Base-by-base conservation (phyloP, 2,113 vertebrate species). In the Struthio camelus region DNA sequence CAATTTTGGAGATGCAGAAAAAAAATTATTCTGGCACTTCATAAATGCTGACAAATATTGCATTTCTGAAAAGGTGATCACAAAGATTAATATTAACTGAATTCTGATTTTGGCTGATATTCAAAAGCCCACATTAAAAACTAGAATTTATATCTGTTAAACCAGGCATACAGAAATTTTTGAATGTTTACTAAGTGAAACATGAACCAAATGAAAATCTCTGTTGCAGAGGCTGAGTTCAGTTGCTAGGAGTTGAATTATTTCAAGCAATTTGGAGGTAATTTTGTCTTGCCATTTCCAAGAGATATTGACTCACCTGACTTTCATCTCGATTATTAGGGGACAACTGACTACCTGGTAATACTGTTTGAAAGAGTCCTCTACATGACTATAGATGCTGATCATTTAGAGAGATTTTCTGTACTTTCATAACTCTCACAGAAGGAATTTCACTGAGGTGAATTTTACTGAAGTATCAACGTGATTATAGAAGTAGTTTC, bases 381-480 rank as follows among this genome's bases (percentile, higher is more conserved):
- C 6, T 77, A 10, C 7, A 11, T 46, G 73, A 73, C 10, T 86
- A 51, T 64, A 94, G 79, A 79, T 69, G 75, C 10, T 91, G 36
- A 81, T 90, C n/a, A 64, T 71, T 44, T 38, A 67, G n/a, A 82
- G 12, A 92, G 64, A 32, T 54, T 66, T 95, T 42, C 44, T 96
- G 64, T 80, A 66, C 34, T 94, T 79, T 89, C 42, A 42, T 77
- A 95, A 79, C 16, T 86, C 20, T 84, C 67, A 76, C 46, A 56
- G 32, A 91, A 91, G 56, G 34, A 90, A 96, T 97, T 93, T 96
- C 90, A 89, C 75, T 89, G 53, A 93, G 28, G 16, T n/a, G 34
- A 89, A 95, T 97, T 93, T 96, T 89, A 89, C 71, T 87, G 56
- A 93, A 90, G 28, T 80, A 76, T 59, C 85, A 75, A 73, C 42